These are phyloP conservation scores for Stenodema calcarata DNA, from an alignment of 2,888 invertebrate species.

Conservation along the genomic window DNA sequence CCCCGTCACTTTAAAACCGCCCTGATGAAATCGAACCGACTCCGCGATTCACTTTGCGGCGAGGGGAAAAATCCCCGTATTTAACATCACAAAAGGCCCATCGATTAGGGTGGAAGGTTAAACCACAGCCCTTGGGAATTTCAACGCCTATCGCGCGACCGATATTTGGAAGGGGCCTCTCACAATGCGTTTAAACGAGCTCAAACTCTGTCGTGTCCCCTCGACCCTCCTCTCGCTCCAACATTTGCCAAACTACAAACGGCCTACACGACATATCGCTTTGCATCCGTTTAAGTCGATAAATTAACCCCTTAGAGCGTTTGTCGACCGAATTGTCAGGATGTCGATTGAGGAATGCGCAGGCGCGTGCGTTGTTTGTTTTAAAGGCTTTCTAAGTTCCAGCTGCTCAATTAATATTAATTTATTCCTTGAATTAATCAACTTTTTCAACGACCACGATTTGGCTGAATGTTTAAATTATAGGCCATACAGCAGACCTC, in stretches of 20 bases:
- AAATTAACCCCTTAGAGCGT: neutral
- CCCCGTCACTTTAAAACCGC: neutral
- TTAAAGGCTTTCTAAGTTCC: neutral
- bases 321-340: neutral
- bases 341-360: neutral
- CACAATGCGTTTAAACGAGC: neutral
- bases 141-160: slow-evolving; percentile 21
- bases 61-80: neutral
- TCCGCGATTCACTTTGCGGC: neutral
- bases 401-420: neutral
- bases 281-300: neutral
- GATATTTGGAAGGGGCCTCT: neutral
- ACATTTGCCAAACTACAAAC: neutral
- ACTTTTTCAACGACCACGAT: neutral
- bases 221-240: neutral
- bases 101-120: slow-evolving; percentile 18
- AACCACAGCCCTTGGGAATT: slow-evolving; percentile 33
- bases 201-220: neutral
- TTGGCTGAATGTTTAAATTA: neutral
- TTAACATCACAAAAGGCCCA: slow-evolving; percentile 26
- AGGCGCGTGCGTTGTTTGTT: neutral
- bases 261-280: neutral
- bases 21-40: neutral
- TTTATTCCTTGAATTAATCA: neutral
- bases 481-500: too few species aligned